Evolutionary conservation across 2,113 vertebrate genomes (phyloP), one percentile per base, ranked within the genome.

Genomic region (Thamnaconus septentrionalis): DNA sequence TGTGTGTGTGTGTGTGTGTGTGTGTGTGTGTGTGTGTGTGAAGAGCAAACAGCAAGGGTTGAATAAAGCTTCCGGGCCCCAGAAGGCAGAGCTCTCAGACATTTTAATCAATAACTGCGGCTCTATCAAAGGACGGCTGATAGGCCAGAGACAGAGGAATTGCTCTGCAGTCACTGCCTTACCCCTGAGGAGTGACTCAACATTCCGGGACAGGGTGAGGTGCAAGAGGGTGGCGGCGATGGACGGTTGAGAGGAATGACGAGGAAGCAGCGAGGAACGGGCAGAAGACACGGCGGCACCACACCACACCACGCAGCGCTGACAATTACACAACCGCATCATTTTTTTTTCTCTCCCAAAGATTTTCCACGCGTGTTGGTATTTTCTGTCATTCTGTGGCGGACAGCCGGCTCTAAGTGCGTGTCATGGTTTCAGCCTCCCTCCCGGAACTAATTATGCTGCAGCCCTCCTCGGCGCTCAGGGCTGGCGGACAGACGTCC

Each of bases 51-150:
- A 54, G 71, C 76, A 76, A 81, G 73, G 79, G 64, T 71, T 85
- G 83, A 87, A 88, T 85, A 88, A 84, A 85, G 85, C 84, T 89
- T 86, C 85, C 68, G 79, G 80, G 66, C 78, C 84, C 83, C 83
- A 86, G 70, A 84, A 86, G 87, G 82, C 75, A 64, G 62, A 80
- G 83, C 82, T 87, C 84, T 85, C 78, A 88, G 88, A 88, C 87
- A 87, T 87, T 85, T 90, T 87, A 90, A 90, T 90, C 88, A 88
- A 88, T 90, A 90, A 87, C 79, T 62, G 78, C 82, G 69, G 85
- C 78, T 87, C 82, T 87, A 90, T 90, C 88, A 90, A 87, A 88
- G 85, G 79, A 81, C 6, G 70, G 76, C 87, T 84, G 87, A 88
- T 87, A 82, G 87, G 78, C 85, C 78, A 74, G 79, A 88, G 82